Percentiles rank a stretch among this genome's conserved stretches.
Conservation (phyloP, 2,113 vertebrate species). For the Motacilla alba region DNA sequence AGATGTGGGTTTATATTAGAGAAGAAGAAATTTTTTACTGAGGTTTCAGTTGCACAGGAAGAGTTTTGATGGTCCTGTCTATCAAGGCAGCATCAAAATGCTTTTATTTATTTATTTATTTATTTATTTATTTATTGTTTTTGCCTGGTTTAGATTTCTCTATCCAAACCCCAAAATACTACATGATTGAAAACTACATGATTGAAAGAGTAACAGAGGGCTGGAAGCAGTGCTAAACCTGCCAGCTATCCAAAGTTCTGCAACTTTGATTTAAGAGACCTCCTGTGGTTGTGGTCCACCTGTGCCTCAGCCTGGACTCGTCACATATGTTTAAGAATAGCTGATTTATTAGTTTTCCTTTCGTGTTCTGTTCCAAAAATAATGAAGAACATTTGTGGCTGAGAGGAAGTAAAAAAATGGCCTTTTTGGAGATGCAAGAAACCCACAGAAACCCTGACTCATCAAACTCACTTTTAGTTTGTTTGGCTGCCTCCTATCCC, state of each 20-base stretch:
- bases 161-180: not conserved
- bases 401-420: not conserved
- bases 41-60: not conserved
- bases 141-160: not conserved
- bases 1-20: not conserved
- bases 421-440: constrained; percentile 4
- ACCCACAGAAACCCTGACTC: constrained; percentile 47
- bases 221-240: not conserved
- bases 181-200: rapidly evolving
- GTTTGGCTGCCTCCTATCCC: not conserved
- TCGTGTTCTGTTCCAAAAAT: not conserved
- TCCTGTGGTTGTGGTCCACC: not conserved
- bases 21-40: not conserved
- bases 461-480: constrained; percentile 22
- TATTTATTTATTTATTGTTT: not conserved
- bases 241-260: not conserved
- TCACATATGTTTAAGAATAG: not conserved
- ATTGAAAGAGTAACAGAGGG: not conserved
- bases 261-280: not conserved
- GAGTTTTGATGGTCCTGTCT: not conserved
- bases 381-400: constrained; percentile 1
- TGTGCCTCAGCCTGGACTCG: not conserved
- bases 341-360: constrained; percentile 35
- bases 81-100: not conserved
- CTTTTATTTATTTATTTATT: not conserved